Evolutionary conservation across 1,140 invertebrate species (phyloP).

Genomic region (Parasteatoda tepidariorum): DNA sequence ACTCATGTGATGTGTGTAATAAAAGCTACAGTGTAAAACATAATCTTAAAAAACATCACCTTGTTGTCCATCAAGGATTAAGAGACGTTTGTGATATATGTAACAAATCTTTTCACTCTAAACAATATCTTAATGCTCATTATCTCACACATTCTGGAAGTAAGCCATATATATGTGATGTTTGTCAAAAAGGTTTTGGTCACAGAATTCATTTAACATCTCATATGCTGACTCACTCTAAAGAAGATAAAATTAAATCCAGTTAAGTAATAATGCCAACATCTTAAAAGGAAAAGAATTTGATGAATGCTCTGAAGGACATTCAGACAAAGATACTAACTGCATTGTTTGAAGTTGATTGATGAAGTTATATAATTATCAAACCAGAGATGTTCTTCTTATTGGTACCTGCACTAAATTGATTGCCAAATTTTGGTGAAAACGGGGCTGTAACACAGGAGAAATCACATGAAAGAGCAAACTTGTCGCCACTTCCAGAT

Average conservation of each 20-base stretch:
- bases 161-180: slow-evolving; percentile 67
- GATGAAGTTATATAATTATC: too few relatives aligned
- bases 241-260: background rate
- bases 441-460: too few relatives aligned
- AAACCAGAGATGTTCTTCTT: too few relatives aligned
- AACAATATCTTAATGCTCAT: background rate
- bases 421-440: too few relatives aligned
- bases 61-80: background rate
- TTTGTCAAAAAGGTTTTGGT: slow-evolving; percentile 72
- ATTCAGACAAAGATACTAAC: background rate
- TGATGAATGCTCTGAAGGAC: background rate
- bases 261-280: background rate
- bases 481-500: too few relatives aligned
- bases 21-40: background rate
- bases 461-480: too few relatives aligned
- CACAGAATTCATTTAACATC: background rate
- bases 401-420: too few relatives aligned
- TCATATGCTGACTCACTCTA: background rate
- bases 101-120: background rate
- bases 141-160: slow-evolving; percentile 69
- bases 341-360: background rate
- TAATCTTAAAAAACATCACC: background rate
- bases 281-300: background rate
- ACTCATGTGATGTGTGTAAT: background rate
- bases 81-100: background rate